Percentiles rank a stretch among this genome's conserved stretches.
phyloP scores from a whole-genome alignment of 2,113 vertebrate species.

The Chaenogobius annularis region DNA sequence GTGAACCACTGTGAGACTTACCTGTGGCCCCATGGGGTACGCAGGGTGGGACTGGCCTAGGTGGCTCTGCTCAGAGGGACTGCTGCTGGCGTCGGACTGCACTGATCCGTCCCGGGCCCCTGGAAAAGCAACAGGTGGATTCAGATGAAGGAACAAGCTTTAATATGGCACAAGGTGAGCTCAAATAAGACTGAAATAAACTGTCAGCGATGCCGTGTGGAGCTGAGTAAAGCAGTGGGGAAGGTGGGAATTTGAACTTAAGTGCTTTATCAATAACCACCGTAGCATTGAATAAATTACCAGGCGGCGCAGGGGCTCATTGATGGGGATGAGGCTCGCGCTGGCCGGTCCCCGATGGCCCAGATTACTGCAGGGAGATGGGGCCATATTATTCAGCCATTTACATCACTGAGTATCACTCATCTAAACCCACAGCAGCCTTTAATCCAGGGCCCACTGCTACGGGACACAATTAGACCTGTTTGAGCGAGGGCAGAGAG shows the following conservation, averaged over 20 bases:
- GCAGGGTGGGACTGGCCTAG: slow-evolving; percentile 85
- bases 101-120: slow-evolving; percentile 74
- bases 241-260: slow-evolving; percentile 72
- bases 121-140: slow-evolving; percentile 44
- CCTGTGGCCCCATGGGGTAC: slow-evolving; percentile 92
- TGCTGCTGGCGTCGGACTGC: slow-evolving; percentile 84
- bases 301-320: slow-evolving; percentile 73
- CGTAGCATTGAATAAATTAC: slow-evolving; percentile 83
- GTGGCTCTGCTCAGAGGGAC: slow-evolving; percentile 86
- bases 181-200: slow-evolving; percentile 35
- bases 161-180: slow-evolving; percentile 17
- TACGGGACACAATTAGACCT: slow-evolving; percentile 72
- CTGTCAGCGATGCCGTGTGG: slow-evolving; percentile 59
- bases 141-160: slow-evolving; percentile 21
- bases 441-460: slow-evolving; percentile 56
- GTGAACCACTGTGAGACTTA: slow-evolving; percentile 61
- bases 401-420: slow-evolving; percentile 74
- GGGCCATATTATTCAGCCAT: slow-evolving; percentile 80
- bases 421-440: slow-evolving; percentile 52
- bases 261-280: slow-evolving; percentile 86
- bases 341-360: slow-evolving; percentile 71
- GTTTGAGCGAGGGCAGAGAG: slow-evolving; percentile 73
- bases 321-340: slow-evolving; percentile 70
- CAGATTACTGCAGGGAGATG: slow-evolving; percentile 66
- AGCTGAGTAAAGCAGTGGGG: slow-evolving; percentile 49